Percentiles rank a stretch among this genome's conserved stretches.
These are phyloP conservation scores for Oncorhynchus keta DNA, from an alignment of 2,113 vertebrate species.

Conservation along the genomic window DNA sequence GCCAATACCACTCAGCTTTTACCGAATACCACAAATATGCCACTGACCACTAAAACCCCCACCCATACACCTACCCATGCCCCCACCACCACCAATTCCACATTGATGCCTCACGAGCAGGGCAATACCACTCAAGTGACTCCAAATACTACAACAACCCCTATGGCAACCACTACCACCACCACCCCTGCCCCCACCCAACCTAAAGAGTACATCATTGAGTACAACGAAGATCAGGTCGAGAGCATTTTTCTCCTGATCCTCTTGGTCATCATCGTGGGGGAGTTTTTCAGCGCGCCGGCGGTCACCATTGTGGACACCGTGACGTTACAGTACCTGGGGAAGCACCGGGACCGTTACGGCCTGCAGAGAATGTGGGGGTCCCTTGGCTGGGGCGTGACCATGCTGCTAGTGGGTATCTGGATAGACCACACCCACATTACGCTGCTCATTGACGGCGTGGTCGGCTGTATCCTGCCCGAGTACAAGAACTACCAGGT, in stretches of 20 bases:
- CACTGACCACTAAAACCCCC: not conserved
- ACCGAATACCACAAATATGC: not conserved
- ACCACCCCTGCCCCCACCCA: slow-evolving; percentile 48
- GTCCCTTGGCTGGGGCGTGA: slow-evolving; percentile 94
- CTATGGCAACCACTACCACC: not conserved
- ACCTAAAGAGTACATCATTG: slow-evolving; percentile 30
- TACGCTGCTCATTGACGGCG: slow-evolving; percentile 66
- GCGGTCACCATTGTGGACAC: slow-evolving; percentile 97
- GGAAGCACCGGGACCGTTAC: slow-evolving; percentile 90
- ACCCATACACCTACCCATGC: not conserved
- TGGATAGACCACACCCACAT: slow-evolving; percentile 91
- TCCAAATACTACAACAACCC: not conserved
- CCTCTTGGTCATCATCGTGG: slow-evolving; percentile 90
- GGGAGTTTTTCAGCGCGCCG: slow-evolving; percentile 97
- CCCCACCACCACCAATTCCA: not conserved
- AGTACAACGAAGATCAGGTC: slow-evolving; percentile 81
- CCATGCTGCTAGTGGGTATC: slow-evolving; percentile 94
- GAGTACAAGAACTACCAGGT: slow-evolving; percentile 88
- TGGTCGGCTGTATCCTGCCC: slow-evolving; percentile 76
- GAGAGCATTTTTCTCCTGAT: slow-evolving; percentile 92
- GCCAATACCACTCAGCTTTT: slow-evolving; percentile 15
- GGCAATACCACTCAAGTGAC: slow-evolving; percentile 14
- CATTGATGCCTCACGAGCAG: not conserved
- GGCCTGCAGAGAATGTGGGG: slow-evolving; percentile 98
- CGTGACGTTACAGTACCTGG: slow-evolving; percentile 91